Conservation (phyloP, 2,797 vertebrate genomes). For the Sylvia borin region DNA sequence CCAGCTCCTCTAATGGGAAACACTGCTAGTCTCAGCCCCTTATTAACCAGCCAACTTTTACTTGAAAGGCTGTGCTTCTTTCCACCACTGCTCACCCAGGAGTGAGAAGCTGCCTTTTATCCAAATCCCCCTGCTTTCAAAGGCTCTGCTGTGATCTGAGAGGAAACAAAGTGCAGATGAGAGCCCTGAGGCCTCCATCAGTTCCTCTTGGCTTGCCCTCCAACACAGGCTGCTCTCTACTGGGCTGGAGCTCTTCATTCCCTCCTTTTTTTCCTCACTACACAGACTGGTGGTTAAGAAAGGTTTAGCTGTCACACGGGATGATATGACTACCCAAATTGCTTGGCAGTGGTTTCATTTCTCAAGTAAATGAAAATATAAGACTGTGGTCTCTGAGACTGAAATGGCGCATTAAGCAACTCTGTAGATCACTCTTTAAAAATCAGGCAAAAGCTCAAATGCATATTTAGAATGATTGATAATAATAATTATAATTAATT, state of each 20-base stretch:
- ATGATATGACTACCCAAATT: constrained; percentile 5
- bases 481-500: background rate
- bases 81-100: background rate
- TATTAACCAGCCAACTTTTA: background rate
- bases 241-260: background rate
- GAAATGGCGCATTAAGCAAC: background rate
- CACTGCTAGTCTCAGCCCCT: background rate
- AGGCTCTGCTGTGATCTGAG: background rate
- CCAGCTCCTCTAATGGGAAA: background rate
- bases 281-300: background rate
- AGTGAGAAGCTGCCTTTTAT: background rate
- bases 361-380: constrained; percentile 36
- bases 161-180: background rate
- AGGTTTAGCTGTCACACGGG: background rate
- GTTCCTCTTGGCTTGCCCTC: background rate
- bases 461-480: background rate
- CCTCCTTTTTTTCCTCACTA: background rate
- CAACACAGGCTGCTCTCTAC: rapidly evolving
- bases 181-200: background rate
- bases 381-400: background rate
- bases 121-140: background rate
- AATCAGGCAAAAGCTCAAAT: background rate
- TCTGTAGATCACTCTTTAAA: background rate
- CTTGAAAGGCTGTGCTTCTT: background rate
- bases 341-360: constrained; percentile 9